A percentile compares a stretch with the other conserved stretches of the same genome.
Conservation (phyloP, 2,888 invertebrate species). For the Empis livida region DNA sequence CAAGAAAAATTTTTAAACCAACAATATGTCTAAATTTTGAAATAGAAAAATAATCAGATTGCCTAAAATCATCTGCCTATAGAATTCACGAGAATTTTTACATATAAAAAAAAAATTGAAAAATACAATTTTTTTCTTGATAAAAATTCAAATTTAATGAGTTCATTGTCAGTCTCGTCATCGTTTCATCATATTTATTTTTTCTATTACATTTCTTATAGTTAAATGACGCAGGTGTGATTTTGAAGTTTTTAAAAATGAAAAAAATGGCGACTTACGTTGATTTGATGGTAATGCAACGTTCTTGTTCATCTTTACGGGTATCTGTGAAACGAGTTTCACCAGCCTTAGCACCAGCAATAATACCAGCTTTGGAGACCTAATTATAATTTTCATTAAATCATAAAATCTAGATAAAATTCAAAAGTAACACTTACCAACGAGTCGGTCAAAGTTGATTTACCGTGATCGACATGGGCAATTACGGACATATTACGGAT, state of each 20-base stretch:
- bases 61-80: slow-evolving; percentile 8
- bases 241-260: no score
- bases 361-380: slow-evolving; percentile 95
- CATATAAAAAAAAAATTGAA: slow-evolving; percentile 11
- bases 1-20: slow-evolving; percentile 7
- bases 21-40: not conserved
- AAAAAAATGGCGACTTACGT: slow-evolving; percentile 56
- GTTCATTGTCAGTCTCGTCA: slow-evolving; percentile 17
- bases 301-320: slow-evolving; percentile 98
- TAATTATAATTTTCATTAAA: slow-evolving; percentile 8
- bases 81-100: not conserved
- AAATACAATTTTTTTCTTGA: slow-evolving; percentile 6
- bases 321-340: slow-evolving; percentile 99
- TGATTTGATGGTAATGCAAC: slow-evolving; percentile 99
- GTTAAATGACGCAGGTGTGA: no score
- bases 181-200: slow-evolving; percentile 16
- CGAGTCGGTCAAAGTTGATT: slow-evolving; percentile 98
- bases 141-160: slow-evolving; percentile 1
- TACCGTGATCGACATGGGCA: slow-evolving; percentile 99
- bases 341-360: slow-evolving; percentile 96
- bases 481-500: slow-evolving; percentile 99
- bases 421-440: slow-evolving; percentile 55
- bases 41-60: slow-evolving; percentile 9
- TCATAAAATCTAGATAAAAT: not conserved
- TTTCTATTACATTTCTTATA: no score